Evolutionary conservation across 2,113 vertebrate species (phyloP).

Genomic region (Lophotis ruficrista): DNA sequence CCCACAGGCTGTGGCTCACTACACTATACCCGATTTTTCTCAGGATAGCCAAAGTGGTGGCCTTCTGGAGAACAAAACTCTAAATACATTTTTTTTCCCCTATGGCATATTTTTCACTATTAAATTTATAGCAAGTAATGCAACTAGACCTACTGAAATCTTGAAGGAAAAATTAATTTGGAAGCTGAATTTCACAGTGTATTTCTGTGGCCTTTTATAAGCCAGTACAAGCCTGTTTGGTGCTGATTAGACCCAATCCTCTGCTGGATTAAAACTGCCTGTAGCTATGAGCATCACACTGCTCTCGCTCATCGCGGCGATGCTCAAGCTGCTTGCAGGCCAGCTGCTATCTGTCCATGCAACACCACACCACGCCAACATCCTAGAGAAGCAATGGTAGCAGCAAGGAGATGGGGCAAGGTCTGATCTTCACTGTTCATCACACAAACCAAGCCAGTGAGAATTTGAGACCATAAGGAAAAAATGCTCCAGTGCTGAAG

Average conservation of each 20-base stretch:
- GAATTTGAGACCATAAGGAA: neutral
- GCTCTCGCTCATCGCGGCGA: fast-evolving
- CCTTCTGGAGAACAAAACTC: neutral
- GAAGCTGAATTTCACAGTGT: neutral
- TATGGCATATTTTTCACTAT: neutral
- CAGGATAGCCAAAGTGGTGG: neutral
- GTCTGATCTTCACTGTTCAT: neutral
- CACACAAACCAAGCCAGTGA: neutral
- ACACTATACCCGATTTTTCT: neutral
- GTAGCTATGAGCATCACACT: neutral
- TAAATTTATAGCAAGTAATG: neutral
- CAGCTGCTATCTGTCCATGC: neutral
- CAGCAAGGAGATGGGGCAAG: neutral
- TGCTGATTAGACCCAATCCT: neutral
- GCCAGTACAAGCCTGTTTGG: neutral
- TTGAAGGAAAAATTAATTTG: neutral
- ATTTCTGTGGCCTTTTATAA: neutral
- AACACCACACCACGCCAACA: neutral
- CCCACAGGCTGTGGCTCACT: neutral
- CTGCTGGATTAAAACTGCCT: neutral
- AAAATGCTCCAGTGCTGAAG: neutral
- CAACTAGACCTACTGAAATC: neutral
- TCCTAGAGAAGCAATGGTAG: neutral
- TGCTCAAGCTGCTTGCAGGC: neutral
- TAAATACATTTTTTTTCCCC: neutral